Evolutionary conservation across 2,888 invertebrate genomes (phyloP).

Genomic region (Uloborus plumipes): DNA sequence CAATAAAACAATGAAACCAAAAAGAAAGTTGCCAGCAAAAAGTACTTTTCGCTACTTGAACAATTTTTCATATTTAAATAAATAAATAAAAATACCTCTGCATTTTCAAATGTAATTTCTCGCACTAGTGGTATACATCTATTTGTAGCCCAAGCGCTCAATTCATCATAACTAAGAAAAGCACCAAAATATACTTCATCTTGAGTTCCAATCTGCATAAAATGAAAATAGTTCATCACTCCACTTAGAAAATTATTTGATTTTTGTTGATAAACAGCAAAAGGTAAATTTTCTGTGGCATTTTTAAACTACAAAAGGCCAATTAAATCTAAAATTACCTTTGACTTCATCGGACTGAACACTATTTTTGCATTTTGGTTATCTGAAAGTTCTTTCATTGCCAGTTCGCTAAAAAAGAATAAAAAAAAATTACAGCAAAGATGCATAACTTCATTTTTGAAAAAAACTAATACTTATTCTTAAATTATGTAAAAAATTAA

Average conservation of each 20-base stretch:
- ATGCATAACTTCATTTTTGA: no score
- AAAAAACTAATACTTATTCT: no score
- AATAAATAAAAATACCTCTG: conserved; percentile 76
- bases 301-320: background rate
- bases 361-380: conserved; percentile 44
- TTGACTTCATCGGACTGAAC: conserved; percentile 44
- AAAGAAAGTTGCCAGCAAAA: no score
- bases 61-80: no score
- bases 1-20: no score
- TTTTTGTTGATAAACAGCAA: no score
- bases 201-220: conserved; percentile 50
- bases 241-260: no score
- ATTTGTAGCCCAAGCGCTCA: conserved; percentile 88
- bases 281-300: no score
- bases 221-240: background rate
- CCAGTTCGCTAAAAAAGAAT: conserved; percentile 29
- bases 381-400: conserved; percentile 28
- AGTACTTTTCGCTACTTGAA: no score
- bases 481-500: no score
- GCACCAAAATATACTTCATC: conserved; percentile 67
- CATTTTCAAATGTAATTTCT: conserved; percentile 99
- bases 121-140: conserved; percentile 96
- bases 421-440: background rate
- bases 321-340: conserved; percentile 6
- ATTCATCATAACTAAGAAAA: conserved; percentile 77